Evolutionary conservation across 2,113 vertebrate genomes (phyloP).

Genomic region (Globicephala melas): DNA sequence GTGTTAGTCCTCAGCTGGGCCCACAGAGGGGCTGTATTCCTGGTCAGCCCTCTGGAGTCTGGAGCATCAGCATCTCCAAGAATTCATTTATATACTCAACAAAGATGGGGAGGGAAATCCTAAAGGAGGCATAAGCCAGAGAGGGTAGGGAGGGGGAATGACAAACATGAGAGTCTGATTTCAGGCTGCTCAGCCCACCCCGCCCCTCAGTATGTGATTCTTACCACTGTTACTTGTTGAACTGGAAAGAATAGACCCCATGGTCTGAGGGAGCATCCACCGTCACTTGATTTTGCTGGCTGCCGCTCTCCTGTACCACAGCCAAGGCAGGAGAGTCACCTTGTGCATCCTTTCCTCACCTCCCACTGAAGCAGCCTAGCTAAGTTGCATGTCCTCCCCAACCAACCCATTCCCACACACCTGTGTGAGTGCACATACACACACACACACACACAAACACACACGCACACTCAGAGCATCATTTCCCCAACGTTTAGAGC

Average conservation of each 20-base stretch:
- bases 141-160: not conserved
- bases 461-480: not conserved
- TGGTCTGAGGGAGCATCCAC: constrained; percentile 91
- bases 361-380: not conserved
- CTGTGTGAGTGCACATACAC: not conserved
- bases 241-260: constrained; percentile 91
- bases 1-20: not conserved
- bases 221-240: constrained; percentile 87
- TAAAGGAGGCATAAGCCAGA: not conserved
- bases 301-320: constrained; percentile 86
- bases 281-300: constrained; percentile 88
- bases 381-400: not conserved
- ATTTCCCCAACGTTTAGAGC: not conserved
- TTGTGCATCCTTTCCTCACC: not conserved
- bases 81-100: not conserved
- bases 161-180: not conserved
- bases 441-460: not conserved
- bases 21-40: not conserved
- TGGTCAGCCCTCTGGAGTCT: not conserved
- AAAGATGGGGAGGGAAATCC: not conserved
- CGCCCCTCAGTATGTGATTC: not conserved
- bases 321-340: constrained; percentile 7
- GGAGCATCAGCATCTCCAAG: not conserved
- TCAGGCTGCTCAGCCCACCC: not conserved
- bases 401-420: not conserved